Base-by-base conservation (phyloP, 2,797 vertebrate genomes). In the Acanthurus lineatus region DNA sequence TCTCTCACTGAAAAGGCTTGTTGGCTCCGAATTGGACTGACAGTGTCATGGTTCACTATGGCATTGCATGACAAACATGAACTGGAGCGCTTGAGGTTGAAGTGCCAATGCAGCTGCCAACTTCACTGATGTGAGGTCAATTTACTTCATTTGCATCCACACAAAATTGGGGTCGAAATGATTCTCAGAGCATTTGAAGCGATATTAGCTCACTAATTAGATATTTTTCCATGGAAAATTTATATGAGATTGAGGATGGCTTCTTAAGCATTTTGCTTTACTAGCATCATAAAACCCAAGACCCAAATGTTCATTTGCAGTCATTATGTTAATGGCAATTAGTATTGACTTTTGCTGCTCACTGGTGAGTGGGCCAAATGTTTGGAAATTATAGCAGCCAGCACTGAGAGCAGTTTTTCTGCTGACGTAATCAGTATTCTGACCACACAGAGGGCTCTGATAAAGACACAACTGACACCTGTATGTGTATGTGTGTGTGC, bases 281-380 rank as follows among this genome's bases (percentile, higher is more conserved):
- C 78, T 83, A 83, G 76, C 82, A 81, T 81, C 86, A 80, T 87
- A 81, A 80, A 85, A 64, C 72, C 9, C 22, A 63, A 80, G 81
- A 89, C 68, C 86, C 68, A 83, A 90, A 91, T 90, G 85, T 89
- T 92, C 76, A 89, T 92, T 91, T 90, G 75, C 81, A 89, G 79
- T 86, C 86, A 91, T 92, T 92, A 91, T 86, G 81, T 84, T 91
- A 91, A 92, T 93, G 81, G 80, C 38, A 84, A 87, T 89, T 89
- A 91, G 79, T 87, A 90, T 89, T 90, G 90, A 92, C 91, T 88
- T 88, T 83, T 77, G 80, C 82, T 68, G 48, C 82, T 73, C 79
- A 79, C 71, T 81, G 76, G 81, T 60, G 81, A 82, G 77, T 49
- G 71, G 44, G 77, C 83, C 87, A 89, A 89, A 85, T 79, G 75